Base-by-base conservation (phyloP, 92 coral and sea anemone genomes). In the Pocillopora meandrina region DNA sequence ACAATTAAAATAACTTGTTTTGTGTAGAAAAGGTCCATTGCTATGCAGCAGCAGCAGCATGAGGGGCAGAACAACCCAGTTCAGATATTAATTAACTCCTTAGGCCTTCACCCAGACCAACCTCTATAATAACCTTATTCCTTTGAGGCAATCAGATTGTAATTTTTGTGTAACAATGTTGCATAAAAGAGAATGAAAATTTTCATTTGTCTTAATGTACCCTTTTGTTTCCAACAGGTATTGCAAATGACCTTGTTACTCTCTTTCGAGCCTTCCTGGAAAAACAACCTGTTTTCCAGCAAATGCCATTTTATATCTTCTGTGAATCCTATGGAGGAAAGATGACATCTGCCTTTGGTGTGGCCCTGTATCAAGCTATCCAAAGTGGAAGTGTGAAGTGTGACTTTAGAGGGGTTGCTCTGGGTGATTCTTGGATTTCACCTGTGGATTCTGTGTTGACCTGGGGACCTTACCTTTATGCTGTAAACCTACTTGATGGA, bases 251-350 rank as follows among this genome's bases (percentile, higher is more conserved):
- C 73, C 93, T 96, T 60, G 71, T 96, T 9, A 90, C 95, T 14
- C 83, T 96, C 87, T 89, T 96, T 72, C 87, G 87, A 81, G 83
- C 96, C n/a, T 96, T 96, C 61, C 56, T 96, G 88, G 85, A 90
- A 12, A 88, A 91, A 18, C 78, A 90, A 86, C 95, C 98, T 55
- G 90, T 89, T 17, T 94, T 90, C 82, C 89, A 92, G 67, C 78
- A 83, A 61, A 87, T 90, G 19, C 98, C 98, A 82, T 89, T 96
- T 71, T 96, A 90, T 67, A 92, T 96, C 59, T 96, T 96, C 82
- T 96, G 98, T 82, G 98, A 96, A 84, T 96, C 98, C 3, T 96
- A 94, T 88, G 98, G 98, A 68, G 98, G 98, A 11, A 96, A 96
- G 77, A 94, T 94, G 98, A 92, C 96, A 4, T 88, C 98, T 9